Evolutionary conservation across 2,113 vertebrate genomes (phyloP), one percentile per base, ranked within the genome.

Genomic region (Callocephalon fimbriatum): DNA sequence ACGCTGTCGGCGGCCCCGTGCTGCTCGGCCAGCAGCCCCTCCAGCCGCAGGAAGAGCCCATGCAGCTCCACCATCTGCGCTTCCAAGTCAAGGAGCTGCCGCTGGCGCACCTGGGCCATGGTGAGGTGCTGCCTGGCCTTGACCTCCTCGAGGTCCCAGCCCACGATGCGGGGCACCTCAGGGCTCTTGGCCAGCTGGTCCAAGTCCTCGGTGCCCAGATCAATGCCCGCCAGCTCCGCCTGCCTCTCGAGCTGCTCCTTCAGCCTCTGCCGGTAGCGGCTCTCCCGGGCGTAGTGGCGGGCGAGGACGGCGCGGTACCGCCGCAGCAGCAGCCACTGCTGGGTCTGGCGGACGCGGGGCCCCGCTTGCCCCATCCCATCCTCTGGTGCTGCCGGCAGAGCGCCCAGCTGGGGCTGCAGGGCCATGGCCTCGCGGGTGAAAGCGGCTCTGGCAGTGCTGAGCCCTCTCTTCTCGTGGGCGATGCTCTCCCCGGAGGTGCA

Each of bases 81-180:
- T n/a, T 98, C 98, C 88, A 98, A 86, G 42, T 97, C 97, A 10
- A 97, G 81, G 15, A 98, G 96, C 93, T 98, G 97, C 66, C 71
- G 91, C 70, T 96, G 98, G 5, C 91, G 87, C 22, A 90, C 91
- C 26, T 96, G 97, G 17, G 94, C 96, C 84, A 92, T 20, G 32
- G 95, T 92, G 25, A 98, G 37, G 15, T 94, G 95, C 10, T 95
- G 95, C 66, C 91, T 86, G 76, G 97, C 97, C 59, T 82, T 78
- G 0, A 95, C 91, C 51, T 96, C 88, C 38, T 97, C 97, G 88
- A 98, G 78, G 72, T 98, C 97, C 32, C 73, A 54, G 22, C 98
- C 98, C 3, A 98, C 97, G 5, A 98, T 96, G 82, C 92, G 95
- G 1, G 96, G 97, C 2, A 40, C 84, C 26, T 58, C 31, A 0